These are phyloP conservation scores for Aethes cnicana DNA, from an alignment of 2,888 invertebrate species.

Conservation along the genomic window DNA sequence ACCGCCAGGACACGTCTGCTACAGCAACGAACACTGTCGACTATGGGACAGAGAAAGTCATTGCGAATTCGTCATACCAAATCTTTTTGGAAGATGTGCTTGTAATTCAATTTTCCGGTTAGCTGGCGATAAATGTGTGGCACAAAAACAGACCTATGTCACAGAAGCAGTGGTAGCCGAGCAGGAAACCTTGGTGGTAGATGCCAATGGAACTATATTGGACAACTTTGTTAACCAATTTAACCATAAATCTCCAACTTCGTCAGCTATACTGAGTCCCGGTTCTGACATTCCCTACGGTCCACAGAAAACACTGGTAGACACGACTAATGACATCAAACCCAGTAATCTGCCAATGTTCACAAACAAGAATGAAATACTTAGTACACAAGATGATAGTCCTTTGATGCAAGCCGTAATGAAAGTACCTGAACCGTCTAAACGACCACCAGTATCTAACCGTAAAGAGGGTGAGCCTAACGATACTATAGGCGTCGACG, in stretches of 20 bases:
- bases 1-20: slow-evolving; percentile 92
- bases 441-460: slow-evolving; percentile 57
- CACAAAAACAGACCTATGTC: slow-evolving; percentile 56
- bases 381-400: slow-evolving; percentile 68
- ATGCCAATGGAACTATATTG: slow-evolving; percentile 42
- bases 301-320: slow-evolving; percentile 46
- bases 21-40: slow-evolving; percentile 94
- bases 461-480: slow-evolving; percentile 71
- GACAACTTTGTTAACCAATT: slow-evolving; percentile 41
- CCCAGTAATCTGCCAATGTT: slow-evolving; percentile 65
- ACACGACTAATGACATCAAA: slow-evolving; percentile 50
- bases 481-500: slow-evolving; percentile 65
- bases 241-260: slow-evolving; percentile 47
- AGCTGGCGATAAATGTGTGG: slow-evolving; percentile 85
- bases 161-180: slow-evolving; percentile 71
- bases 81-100: slow-evolving; percentile 93
- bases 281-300: slow-evolving; percentile 47
- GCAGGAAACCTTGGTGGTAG: slow-evolving; percentile 52
- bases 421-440: slow-evolving; percentile 68
- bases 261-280: slow-evolving; percentile 44
- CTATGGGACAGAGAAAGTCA: slow-evolving; percentile 92
- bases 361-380: slow-evolving; percentile 64
- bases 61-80: slow-evolving; percentile 94
- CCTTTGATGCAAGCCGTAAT: slow-evolving; percentile 70
- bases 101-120: slow-evolving; percentile 87